Conservation (phyloP, 2,888 invertebrate species). For the Xestobium rufovillosum region DNA sequence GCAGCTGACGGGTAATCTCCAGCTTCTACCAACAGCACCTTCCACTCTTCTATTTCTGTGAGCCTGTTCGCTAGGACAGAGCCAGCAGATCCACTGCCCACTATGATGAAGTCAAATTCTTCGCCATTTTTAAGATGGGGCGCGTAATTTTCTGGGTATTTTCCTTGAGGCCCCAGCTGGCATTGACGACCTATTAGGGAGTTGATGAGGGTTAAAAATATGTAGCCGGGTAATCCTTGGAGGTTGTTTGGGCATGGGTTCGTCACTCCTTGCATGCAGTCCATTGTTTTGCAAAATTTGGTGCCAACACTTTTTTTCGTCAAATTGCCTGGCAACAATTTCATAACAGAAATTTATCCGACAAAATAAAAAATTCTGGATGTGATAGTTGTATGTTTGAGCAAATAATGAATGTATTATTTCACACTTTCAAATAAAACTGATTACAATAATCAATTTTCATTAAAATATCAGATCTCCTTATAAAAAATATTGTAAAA, state of each 20-base stretch:
- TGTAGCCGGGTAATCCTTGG: slow-evolving; percentile 41
- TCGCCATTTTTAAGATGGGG: slow-evolving; percentile 24
- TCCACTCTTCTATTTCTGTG: slow-evolving; percentile 42
- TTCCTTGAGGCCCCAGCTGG: slow-evolving; percentile 35
- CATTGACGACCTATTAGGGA: slow-evolving; percentile 55
- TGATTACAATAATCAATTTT: too few relatives aligned
- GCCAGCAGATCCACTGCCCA: slow-evolving; percentile 42
- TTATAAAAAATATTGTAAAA: too few relatives aligned
- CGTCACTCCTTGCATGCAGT: slow-evolving; percentile 4
- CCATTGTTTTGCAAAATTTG: too few relatives aligned
- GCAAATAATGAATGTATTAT: too few relatives aligned
- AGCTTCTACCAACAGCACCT: slow-evolving; percentile 45
- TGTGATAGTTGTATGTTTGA: too few relatives aligned
- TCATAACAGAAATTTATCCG: too few relatives aligned
- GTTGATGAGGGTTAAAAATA: slow-evolving; percentile 54
- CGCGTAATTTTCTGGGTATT: slow-evolving; percentile 28
- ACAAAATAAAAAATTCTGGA: too few relatives aligned
- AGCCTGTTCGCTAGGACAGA: slow-evolving; percentile 45
- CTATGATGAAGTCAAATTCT: slow-evolving; percentile 47
- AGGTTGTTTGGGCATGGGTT: slow-evolving; percentile 27
- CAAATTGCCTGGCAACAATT: too few relatives aligned
- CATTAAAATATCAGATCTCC: too few relatives aligned
- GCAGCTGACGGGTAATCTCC: slow-evolving; percentile 43
- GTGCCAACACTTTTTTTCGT: too few relatives aligned
- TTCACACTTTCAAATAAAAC: too few relatives aligned